phyloP scores from a whole-genome alignment of 2,113 vertebrate species.

The Elgaria multicarinata region DNA sequence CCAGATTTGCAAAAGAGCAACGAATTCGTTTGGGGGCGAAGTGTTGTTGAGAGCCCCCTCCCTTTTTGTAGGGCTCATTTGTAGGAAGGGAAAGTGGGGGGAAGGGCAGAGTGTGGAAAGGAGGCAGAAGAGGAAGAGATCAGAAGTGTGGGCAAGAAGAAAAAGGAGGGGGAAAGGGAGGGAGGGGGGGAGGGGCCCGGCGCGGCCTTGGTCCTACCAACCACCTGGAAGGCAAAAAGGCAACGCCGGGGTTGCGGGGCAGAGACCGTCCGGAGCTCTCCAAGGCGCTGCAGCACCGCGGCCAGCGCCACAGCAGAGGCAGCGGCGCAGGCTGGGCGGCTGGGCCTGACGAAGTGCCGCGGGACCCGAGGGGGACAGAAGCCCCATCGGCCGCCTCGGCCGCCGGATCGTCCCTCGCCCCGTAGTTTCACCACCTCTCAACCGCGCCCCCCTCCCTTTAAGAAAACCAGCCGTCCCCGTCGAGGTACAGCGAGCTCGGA shows the following conservation, averaged over 20 bases:
- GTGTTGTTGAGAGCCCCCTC: background rate
- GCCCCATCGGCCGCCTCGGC: background rate
- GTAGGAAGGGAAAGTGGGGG: too few species aligned
- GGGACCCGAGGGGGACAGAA: background rate
- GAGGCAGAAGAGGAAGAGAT: background rate
- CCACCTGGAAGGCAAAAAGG: too few species aligned
- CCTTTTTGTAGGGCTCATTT: background rate
- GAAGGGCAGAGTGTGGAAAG: too few species aligned
- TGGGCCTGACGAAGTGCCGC: background rate
- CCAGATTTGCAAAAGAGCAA: background rate
- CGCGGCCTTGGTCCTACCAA: too few species aligned
- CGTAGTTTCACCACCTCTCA: background rate
- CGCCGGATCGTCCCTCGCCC: conserved; percentile 32
- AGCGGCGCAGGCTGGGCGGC: background rate
- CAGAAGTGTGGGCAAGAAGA: too few species aligned
- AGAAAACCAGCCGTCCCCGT: background rate
- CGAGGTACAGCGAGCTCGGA: background rate
- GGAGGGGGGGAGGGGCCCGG: too few species aligned
- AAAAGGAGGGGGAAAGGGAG: background rate
- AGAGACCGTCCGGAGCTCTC: background rate
- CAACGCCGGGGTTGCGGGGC: background rate
- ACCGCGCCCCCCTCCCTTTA: conserved; percentile 31
- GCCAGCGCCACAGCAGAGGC: background rate
- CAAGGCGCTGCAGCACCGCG: background rate
- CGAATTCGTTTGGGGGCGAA: background rate